Conservation (phyloP, 2,797 vertebrate species). For the Peromyscus eremicus region DNA sequence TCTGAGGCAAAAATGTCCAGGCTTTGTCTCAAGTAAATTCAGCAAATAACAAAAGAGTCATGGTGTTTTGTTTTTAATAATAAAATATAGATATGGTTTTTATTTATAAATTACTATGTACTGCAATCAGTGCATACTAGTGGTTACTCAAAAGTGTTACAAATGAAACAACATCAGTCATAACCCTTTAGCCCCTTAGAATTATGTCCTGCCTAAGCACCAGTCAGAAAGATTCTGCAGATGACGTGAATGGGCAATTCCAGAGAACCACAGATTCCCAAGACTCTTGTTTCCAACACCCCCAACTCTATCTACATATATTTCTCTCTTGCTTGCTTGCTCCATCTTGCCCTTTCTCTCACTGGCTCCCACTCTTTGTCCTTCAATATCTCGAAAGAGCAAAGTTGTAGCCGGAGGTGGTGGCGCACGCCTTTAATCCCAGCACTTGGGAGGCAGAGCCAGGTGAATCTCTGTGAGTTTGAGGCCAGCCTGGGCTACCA, state of each 20-base stretch:
- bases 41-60: neutral
- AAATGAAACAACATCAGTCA: neutral
- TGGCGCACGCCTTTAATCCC: no score
- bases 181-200: neutral
- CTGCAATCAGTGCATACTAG: neutral
- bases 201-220: neutral
- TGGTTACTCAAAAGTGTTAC: constrained; percentile 8
- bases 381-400: neutral
- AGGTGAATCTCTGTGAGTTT: no score
- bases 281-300: neutral
- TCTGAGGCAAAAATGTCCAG: neutral
- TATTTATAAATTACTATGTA: neutral
- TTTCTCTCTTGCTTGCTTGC: neutral
- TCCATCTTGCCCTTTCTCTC: neutral
- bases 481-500: no score
- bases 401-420: no score
- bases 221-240: neutral
- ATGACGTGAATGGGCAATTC: neutral
- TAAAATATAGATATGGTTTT: neutral
- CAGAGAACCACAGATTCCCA: neutral
- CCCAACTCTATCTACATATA: neutral
- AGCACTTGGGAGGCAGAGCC: no score
- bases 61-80: neutral
- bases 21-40: neutral
- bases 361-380: no score